Conservation (phyloP, 2,888 invertebrate species). For the Amblyjoppa proteus region DNA sequence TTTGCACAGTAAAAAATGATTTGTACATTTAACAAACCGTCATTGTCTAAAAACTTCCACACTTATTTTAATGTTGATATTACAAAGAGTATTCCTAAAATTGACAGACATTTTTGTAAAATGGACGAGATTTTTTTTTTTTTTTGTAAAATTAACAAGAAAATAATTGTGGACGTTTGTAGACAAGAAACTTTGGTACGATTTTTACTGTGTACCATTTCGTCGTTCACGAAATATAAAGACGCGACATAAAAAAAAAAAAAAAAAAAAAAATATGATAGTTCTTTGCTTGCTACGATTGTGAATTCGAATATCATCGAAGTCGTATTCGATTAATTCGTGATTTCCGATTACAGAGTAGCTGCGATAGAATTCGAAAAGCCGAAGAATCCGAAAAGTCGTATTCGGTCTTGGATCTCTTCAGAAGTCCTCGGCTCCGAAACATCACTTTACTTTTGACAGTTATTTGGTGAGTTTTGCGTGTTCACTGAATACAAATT, state of each 20-base stretch:
- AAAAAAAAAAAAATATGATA: not conserved
- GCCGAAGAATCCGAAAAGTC: constrained; percentile 90
- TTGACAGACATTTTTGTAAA: no score
- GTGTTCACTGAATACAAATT: not conserved
- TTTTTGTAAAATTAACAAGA: no score
- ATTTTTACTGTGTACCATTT: not conserved
- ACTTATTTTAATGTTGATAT: no score
- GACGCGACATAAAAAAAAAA: not conserved
- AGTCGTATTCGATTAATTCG: not conserved
- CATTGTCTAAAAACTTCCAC: no score
- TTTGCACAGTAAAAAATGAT: not conserved
- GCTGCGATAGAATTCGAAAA: constrained; percentile 89
- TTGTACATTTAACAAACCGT: no score
- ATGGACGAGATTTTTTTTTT: no score
- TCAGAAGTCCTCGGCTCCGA: constrained; percentile 91
- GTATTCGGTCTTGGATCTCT: constrained; percentile 93
- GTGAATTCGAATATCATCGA: not conserved
- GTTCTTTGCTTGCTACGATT: not conserved
- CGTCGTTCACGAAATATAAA: not conserved
- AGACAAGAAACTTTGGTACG: no score
- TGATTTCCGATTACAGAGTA: constrained; percentile 75
- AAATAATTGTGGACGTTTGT: no score
- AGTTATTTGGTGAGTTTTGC: constrained; percentile 89
- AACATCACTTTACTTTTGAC: constrained; percentile 92
- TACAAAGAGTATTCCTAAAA: no score